Percentiles rank a stretch among this genome's conserved stretches.
Evolutionary conservation across 2,113 vertebrate species (phyloP).

Genomic region (Podarcis raffonei): DNA sequence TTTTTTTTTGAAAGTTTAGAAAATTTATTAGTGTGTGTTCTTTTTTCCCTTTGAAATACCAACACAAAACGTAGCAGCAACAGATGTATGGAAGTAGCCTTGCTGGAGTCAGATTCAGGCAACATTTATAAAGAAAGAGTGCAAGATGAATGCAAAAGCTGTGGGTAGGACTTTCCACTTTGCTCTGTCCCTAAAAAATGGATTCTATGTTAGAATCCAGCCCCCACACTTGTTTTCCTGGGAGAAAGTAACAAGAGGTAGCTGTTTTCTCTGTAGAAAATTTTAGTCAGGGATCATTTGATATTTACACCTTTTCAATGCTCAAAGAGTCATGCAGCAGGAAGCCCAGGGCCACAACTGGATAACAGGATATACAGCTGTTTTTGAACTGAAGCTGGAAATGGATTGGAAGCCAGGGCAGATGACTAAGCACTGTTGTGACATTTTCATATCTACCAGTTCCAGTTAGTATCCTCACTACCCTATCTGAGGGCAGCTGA

Average conservation of each 20-base stretch:
- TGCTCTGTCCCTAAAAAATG: not conserved
- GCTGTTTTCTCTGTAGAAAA: not conserved
- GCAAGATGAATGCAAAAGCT: not conserved
- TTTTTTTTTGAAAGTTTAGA: slow-evolving; percentile 29
- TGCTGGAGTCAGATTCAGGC: not conserved
- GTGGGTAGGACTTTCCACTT: not conserved
- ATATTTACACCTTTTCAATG: not conserved
- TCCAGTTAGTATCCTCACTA: too few relatives aligned
- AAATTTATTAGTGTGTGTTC: slow-evolving; percentile 25
- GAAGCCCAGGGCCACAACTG: not conserved
- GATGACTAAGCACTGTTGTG: too few relatives aligned
- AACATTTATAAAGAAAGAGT: not conserved
- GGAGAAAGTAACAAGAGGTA: not conserved
- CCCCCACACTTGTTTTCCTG: not conserved
- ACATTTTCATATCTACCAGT: too few relatives aligned
- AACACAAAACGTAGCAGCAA: not conserved
- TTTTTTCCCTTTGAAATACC: slow-evolving; percentile 21
- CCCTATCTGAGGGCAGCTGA: too few relatives aligned
- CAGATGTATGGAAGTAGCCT: not conserved
- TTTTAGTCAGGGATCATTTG: not conserved
- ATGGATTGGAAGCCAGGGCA: too few relatives aligned
- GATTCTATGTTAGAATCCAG: not conserved
- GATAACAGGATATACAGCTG: not conserved
- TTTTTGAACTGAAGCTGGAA: not conserved
- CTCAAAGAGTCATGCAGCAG: not conserved